phyloP scores from a whole-genome alignment of 2,113 vertebrate species.

The Lepidothrix coronata region DNA sequence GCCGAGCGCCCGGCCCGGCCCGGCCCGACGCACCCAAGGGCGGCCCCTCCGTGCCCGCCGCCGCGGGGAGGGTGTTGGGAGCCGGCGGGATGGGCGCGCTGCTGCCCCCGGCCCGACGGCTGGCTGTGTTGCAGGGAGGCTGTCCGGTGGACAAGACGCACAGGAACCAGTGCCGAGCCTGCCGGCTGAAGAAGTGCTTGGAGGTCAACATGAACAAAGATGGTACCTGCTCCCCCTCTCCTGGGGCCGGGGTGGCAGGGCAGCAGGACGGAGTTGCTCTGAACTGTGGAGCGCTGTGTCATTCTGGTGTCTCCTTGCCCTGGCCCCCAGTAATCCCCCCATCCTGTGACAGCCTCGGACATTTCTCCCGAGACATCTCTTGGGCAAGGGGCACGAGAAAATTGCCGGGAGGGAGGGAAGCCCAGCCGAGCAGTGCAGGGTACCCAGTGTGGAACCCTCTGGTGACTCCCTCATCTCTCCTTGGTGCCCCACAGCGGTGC shows the following conservation, averaged over 20 bases:
- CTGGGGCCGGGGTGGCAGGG: neutral
- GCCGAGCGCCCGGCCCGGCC: neutral
- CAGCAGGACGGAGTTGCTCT: neutral
- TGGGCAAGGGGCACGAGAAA: fast-evolving
- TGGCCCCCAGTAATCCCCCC: neutral
- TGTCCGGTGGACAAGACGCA: conserved; percentile 99
- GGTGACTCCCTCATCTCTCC: neutral
- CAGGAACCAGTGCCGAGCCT: conserved; percentile 97
- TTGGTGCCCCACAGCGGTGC: conserved; percentile 82
- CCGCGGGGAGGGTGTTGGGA: neutral
- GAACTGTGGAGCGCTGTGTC: neutral
- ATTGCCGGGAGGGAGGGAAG: neutral
- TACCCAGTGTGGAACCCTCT: fast-evolving
- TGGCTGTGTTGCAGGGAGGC: conserved; percentile 83
- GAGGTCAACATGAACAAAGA: conserved; percentile 99
- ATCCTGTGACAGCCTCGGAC: neutral
- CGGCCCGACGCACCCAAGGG: neutral
- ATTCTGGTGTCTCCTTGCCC: neutral
- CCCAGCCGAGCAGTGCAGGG: fast-evolving
- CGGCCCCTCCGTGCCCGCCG: neutral
- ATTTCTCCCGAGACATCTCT: neutral
- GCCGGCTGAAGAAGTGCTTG: conserved; percentile 97
- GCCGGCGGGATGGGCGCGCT: neutral
- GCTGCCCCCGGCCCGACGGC: neutral
- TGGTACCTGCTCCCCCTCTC: conserved; percentile 75